Conservation (phyloP, 2,888 invertebrate genomes). For the Drosophila nr. fundita region DNA sequence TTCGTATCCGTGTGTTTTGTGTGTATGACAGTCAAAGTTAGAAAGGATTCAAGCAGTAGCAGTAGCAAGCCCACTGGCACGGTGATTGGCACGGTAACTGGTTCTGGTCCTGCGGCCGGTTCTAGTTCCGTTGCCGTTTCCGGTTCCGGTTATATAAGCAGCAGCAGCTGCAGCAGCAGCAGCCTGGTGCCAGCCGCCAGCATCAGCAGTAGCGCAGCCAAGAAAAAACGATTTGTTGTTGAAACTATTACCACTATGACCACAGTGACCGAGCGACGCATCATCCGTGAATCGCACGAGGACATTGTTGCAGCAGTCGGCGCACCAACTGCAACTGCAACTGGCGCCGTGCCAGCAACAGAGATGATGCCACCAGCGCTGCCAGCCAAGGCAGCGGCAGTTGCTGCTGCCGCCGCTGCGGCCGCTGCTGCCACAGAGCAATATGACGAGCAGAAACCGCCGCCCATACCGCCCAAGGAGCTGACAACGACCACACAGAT, state of each 20-base stretch:
- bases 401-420: slow-evolving; percentile 44
- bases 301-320: slow-evolving; percentile 62
- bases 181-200: slow-evolving; percentile 40
- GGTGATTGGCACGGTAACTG: slow-evolving; percentile 9
- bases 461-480: slow-evolving; percentile 84
- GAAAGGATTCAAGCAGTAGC: slow-evolving; percentile 61
- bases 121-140: slow-evolving; percentile 25
- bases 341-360: slow-evolving; percentile 16
- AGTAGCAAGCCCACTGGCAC: slow-evolving; percentile 39
- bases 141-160: slow-evolving; percentile 14
- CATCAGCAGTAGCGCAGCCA: slow-evolving; percentile 77
- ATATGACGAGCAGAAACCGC: slow-evolving; percentile 76
- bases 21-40: slow-evolving; percentile 60
- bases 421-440: slow-evolving; percentile 45
- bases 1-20: slow-evolving; percentile 15
- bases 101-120: slow-evolving; percentile 12
- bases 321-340: slow-evolving; percentile 25
- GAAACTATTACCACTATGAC: slow-evolving; percentile 89
- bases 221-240: slow-evolving; percentile 86
- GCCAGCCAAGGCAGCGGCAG: slow-evolving; percentile 62
- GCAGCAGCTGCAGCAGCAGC: slow-evolving; percentile 16
- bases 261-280: slow-evolving; percentile 88
- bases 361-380: slow-evolving; percentile 62
- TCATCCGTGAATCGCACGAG: slow-evolving; percentile 85
- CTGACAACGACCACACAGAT: slow-evolving; percentile 87